Conservation (phyloP, 2,797 vertebrate genomes). For the Rhynchotus rufescens region DNA sequence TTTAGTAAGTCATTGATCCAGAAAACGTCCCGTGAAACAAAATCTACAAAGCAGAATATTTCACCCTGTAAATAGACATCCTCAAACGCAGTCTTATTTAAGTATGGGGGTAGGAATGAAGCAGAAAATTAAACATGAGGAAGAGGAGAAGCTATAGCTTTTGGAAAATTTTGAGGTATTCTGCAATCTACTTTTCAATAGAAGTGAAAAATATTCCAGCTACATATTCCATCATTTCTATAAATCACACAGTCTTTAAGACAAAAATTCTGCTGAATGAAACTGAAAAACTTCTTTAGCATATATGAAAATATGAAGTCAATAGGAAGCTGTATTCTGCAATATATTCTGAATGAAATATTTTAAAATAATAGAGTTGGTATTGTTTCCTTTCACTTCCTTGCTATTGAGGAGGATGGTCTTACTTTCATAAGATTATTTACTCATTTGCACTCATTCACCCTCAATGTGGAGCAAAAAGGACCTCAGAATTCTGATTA, state of each 20-base stretch:
- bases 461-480: background rate
- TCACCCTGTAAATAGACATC: background rate
- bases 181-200: background rate
- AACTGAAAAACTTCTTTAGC: background rate
- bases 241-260: background rate
- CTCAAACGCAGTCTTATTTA: background rate
- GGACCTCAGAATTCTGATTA: background rate
- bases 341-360: background rate
- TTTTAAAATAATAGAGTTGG: background rate
- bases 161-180: background rate
- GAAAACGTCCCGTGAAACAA: constrained; percentile 46
- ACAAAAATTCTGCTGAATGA: background rate
- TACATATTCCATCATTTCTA: background rate
- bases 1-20: constrained; percentile 17
- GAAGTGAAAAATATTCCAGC: background rate
- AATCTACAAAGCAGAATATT: background rate
- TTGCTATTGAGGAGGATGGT: background rate
- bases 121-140: background rate
- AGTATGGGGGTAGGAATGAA: background rate
- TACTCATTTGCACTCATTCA: background rate
- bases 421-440: background rate
- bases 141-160: background rate
- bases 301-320: background rate
- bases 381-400: background rate
- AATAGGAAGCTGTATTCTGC: background rate